phyloP scores from a whole-genome alignment of 2,113 vertebrate genomes.

The Sakesphorus luctuosus region DNA sequence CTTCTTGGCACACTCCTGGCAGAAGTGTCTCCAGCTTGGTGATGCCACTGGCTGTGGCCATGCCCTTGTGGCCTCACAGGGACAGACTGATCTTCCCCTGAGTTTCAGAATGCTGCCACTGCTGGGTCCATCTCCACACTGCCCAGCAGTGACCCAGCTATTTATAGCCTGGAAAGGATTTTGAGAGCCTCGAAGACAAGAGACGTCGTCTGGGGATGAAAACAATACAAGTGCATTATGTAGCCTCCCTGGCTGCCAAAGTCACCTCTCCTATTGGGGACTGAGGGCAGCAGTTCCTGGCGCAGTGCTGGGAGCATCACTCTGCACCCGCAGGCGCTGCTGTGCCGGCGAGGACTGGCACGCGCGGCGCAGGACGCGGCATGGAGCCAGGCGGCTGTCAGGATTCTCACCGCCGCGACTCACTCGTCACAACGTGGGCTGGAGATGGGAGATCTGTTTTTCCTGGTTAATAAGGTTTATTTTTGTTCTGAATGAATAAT shows the following conservation, averaged over 20 bases:
- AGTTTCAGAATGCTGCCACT: background rate
- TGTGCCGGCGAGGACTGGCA: background rate
- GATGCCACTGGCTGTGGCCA: fast-evolving
- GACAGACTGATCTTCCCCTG: background rate
- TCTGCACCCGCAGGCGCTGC: background rate
- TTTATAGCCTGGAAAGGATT: background rate
- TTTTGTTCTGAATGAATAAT: conserved; percentile 75
- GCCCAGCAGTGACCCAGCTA: fast-evolving
- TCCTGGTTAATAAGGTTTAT: conserved; percentile 72
- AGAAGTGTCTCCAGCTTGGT: fast-evolving
- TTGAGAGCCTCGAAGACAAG: background rate
- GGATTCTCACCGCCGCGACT: background rate
- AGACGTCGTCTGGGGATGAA: background rate
- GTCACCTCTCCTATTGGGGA: fast-evolving
- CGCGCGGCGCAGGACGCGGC: background rate
- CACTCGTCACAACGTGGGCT: conserved; percentile 24
- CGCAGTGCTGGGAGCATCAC: fast-evolving
- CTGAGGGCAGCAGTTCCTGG: background rate
- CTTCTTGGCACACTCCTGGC: background rate
- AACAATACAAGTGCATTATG: background rate
- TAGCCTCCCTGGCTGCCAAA: background rate
- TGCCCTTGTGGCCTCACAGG: background rate
- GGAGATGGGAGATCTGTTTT: conserved; percentile 64
- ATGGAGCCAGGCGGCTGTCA: conserved; percentile 3
- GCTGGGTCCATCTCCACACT: background rate